phyloP scores from a whole-genome alignment of 2,888 invertebrate genomes.

The Trachelus troglodyta region DNA sequence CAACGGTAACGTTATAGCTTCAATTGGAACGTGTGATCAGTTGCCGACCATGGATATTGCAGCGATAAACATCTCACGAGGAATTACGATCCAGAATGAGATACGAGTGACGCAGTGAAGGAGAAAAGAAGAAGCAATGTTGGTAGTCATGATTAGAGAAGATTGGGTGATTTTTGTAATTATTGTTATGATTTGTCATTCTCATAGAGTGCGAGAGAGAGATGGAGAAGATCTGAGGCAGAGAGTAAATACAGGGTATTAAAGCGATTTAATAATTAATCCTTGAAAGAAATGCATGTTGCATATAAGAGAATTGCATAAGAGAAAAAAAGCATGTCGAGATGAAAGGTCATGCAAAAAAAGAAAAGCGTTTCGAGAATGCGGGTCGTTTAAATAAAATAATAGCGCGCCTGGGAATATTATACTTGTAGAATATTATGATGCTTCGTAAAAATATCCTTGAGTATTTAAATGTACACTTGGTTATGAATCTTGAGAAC shows the following conservation, averaged over 20 bases:
- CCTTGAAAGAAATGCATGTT: neutral
- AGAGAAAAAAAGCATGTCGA: neutral
- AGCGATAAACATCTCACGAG: neutral
- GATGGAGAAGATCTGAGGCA: neutral
- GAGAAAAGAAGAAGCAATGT: neutral
- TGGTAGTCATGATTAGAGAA: neutral
- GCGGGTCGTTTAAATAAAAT: no score
- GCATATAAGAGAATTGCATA: neutral
- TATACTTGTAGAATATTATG: neutral
- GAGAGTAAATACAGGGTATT: neutral
- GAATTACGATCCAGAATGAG: neutral
- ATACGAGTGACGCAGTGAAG: neutral
- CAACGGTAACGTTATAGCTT: neutral
- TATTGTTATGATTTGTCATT: neutral
- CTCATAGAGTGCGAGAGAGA: neutral
- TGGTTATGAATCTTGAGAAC: neutral
- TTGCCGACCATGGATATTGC: slow-evolving; percentile 1
- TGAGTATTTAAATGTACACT: neutral
- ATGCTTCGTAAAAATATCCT: neutral
- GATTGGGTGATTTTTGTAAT: neutral
- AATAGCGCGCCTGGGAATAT: neutral
- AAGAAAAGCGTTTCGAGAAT: neutral
- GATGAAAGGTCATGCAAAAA: neutral
- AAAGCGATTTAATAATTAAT: neutral
- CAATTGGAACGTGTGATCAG: slow-evolving; percentile 5